phyloP scores from a whole-genome alignment of 2,113 vertebrate genomes.

The Mus musculus region GRCm39 chr17:32638001-32638500 shows the following conservation, averaged over 20 bases:
- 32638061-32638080: neutral
- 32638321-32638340: no score
- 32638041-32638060: neutral
- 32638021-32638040: neutral
- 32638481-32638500: neutral
- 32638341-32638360: neutral
- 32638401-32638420: neutral
- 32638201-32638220: neutral
- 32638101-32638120: slow-evolving; percentile 8
- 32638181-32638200: neutral
- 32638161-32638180: neutral
- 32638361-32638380: neutral
- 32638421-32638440: neutral
- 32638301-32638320: neutral
- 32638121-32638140: neutral
- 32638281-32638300: neutral
- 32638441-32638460: no score
- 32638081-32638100: neutral
- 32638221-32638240: neutral
- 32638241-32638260: neutral
- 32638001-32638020: neutral
- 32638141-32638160: neutral
- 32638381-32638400: neutral
- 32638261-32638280: neutral
- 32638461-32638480: neutral